Percentiles rank a stretch among this genome's conserved stretches.
Evolutionary conservation across 2,888 invertebrate genomes (phyloP).

Genomic region (Harmothoe impar): DNA sequence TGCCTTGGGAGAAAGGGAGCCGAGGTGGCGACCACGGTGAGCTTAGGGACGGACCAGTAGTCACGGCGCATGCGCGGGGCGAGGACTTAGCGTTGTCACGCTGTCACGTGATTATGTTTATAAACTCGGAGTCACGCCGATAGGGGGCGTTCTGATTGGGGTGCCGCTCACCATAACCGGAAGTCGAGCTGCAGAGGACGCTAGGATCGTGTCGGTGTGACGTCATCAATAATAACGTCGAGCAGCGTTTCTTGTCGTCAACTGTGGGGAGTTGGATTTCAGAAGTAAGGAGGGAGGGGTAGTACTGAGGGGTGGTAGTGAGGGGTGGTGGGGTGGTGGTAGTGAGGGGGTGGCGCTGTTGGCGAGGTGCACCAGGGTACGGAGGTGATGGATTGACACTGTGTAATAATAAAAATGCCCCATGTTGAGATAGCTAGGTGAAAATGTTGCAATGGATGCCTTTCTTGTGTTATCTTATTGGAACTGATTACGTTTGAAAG

Average conservation of each 20-base stretch:
- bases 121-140: neutral
- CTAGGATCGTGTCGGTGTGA: neutral
- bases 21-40: neutral
- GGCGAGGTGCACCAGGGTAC: neutral
- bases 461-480: constrained; percentile 20
- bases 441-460: neutral
- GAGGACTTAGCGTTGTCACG: neutral
- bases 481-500: constrained; percentile 22
- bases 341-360: neutral
- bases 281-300: neutral
- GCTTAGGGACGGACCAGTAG: neutral
- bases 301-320: neutral
- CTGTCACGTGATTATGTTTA: neutral
- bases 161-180: neutral
- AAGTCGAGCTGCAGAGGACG: neutral
- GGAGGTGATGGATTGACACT: neutral
- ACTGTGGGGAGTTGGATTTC: neutral
- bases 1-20: constrained; percentile 1
- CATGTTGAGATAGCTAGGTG: neutral
- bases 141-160: neutral
- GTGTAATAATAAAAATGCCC: neutral
- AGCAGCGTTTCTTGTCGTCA: no score
- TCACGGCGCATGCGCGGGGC: neutral
- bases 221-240: constrained; percentile 18
- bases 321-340: neutral